Evolutionary conservation across 1,140 invertebrate genomes (phyloP).

Genomic region (Drosophila nannoptera): DNA sequence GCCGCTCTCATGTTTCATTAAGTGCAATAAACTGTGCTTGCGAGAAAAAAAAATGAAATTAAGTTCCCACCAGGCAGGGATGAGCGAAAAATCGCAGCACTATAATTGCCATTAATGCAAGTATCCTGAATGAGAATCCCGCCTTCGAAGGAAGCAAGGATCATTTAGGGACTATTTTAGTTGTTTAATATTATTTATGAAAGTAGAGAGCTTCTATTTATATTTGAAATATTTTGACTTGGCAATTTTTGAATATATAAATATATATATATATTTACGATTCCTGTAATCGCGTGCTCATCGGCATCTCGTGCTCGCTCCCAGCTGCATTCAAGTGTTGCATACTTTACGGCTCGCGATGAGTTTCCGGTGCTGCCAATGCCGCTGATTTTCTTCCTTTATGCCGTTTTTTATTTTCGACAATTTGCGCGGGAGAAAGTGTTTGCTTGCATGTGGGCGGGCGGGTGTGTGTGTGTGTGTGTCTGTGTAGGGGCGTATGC

Average conservation of each 20-base stretch:
- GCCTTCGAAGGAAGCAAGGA: not conserved
- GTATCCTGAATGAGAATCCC: not conserved
- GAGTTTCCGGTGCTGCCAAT: constrained; percentile 27
- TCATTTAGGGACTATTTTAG: too few species aligned
- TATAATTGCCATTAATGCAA: constrained; percentile 1
- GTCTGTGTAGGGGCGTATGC: constrained; percentile 19
- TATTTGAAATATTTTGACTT: too few species aligned
- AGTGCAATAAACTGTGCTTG: constrained; percentile 70
- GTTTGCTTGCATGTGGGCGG: constrained; percentile 25
- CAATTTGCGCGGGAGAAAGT: constrained; percentile 56
- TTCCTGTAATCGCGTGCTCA: not conserved
- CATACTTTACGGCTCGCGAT: constrained; percentile 56
- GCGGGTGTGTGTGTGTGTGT: constrained; percentile 19
- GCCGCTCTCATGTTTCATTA: constrained; percentile 58
- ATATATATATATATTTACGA: too few species aligned
- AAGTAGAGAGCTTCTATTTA: too few species aligned
- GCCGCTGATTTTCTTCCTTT: constrained; percentile 19
- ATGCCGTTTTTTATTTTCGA: constrained; percentile 31
- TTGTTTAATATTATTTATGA: too few species aligned
- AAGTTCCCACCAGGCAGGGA: constrained; percentile 23
- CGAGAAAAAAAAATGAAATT: constrained; percentile 58
- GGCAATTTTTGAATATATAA: too few species aligned
- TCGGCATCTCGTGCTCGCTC: constrained; percentile 12
- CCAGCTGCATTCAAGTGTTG: constrained; percentile 33
- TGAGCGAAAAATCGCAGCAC: constrained; percentile 13